Base-by-base conservation (phyloP, 2,797 vertebrate genomes). In the Channa striata region DNA sequence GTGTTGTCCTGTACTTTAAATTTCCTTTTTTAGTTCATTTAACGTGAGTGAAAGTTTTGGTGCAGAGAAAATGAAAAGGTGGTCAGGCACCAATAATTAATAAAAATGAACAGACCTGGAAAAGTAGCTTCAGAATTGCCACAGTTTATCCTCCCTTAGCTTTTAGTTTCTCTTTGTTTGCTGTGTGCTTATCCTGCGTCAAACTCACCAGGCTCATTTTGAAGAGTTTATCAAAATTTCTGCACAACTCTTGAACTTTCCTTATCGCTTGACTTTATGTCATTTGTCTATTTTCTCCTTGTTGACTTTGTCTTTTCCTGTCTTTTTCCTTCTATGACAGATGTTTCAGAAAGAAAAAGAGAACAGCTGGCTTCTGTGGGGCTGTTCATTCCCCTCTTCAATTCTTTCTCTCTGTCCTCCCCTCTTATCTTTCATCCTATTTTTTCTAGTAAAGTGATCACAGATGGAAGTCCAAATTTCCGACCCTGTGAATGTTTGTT, bases 351-450 rank as follows among this genome's bases (percentile, higher is more conserved):
- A 51, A 68, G 56, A 52, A 44, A 44, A 68, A 34, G 72, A 87
- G 90, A n/a, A n/a, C 91, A 91, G 59, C 91, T 93, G 89, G 83
- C 72, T 73, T 81, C 87, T 80, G 72, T 59, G 47, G 63, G 88
- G 89, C 88, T 89, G 78, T 84, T 89, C 76, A 81, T 78, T 79
- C 79, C 70, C 68, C 36, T 80, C 65, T 68, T 80, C 37, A 66
- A 49, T 68, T 78, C 50, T 77, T 68, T 64, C 42, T 74, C 43
- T 8, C 60, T 64, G 25, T 71, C 56, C 62, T 60, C 16, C 25
- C 17, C 23, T 39, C 23, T 56, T 62, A 72, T 62, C 49, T 71
- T 69, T 60, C 17, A 23, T 63, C 40, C 11, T 48, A 64, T 68
- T 64, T 74, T 59, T 30, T 4, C n/a, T 53, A 9, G 66, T 6